phyloP scores from a whole-genome alignment of 2,113 vertebrate species.

The Chaetops frenatus region DNA sequence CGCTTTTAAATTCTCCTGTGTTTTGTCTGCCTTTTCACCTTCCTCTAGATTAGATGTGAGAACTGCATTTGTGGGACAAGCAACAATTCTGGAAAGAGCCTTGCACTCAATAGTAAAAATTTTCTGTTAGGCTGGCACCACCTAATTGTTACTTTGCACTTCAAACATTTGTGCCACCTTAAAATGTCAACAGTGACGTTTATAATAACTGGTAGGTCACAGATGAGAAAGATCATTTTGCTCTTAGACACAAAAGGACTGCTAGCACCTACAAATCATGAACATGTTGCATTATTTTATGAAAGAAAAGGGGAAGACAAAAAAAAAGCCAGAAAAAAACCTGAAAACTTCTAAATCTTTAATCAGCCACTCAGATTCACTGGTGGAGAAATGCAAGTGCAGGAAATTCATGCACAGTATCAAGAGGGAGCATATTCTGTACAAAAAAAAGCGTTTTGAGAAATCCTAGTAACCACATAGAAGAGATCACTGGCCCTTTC shows the following conservation, averaged over 20 bases:
- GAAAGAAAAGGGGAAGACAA: not conserved
- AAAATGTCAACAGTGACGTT: not conserved
- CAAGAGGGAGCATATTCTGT: not conserved
- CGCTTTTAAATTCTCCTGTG: not conserved
- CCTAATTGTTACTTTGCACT: not conserved
- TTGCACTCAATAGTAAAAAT: not conserved
- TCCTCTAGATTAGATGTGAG: not conserved
- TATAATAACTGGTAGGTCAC: not conserved
- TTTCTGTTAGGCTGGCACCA: not conserved
- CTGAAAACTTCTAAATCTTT: not conserved
- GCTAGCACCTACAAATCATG: not conserved
- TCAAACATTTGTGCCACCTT: not conserved
- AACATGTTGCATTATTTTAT: not conserved
- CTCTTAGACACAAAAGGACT: not conserved
- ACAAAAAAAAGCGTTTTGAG: not conserved
- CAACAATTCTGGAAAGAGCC: not conserved
- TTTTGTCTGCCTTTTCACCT: not conserved
- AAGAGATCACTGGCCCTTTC: not conserved
- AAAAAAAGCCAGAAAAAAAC: not conserved
- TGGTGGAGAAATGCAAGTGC: not conserved
- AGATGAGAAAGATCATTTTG: not conserved
- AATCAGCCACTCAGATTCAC: not conserved
- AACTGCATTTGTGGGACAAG: not conserved
- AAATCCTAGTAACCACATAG: not conserved
- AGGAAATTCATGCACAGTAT: not conserved